A percentile compares a stretch with the other conserved stretches of the same genome.
Evolutionary conservation across 2,888 invertebrate species (phyloP).

Genomic region (Drosophila cyrtoloma): DNA sequence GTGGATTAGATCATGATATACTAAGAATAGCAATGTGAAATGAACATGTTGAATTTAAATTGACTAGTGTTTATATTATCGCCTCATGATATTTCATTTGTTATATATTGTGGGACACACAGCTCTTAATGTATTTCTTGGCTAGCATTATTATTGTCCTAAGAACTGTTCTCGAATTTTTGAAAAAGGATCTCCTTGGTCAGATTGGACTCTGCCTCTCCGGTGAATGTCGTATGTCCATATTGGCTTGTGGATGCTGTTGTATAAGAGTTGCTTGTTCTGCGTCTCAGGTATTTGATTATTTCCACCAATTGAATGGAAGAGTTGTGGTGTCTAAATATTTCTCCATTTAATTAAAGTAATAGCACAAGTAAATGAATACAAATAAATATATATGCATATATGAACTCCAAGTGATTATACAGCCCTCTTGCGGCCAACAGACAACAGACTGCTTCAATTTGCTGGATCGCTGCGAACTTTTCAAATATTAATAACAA

Average conservation of each 20-base stretch:
- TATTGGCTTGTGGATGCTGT: no score
- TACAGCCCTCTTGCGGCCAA: constrained; percentile 20
- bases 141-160: neutral
- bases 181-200: neutral
- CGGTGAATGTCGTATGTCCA: no score
- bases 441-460: constrained; percentile 40
- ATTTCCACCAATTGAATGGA: no score
- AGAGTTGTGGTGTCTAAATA: no score
- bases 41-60: neutral
- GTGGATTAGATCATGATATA: neutral
- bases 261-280: no score
- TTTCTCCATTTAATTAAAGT: no score
- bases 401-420: neutral
- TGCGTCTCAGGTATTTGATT: no score
- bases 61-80: neutral
- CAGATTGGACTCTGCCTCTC: no score
- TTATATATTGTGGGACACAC: neutral
- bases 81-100: neutral
- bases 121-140: neutral
- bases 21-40: neutral
- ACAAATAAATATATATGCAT: neutral
- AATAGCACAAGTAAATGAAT: neutral
- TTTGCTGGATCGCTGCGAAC: constrained; percentile 54
- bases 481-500: constrained; percentile 78
- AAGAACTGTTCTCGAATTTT: neutral